Evolutionary conservation across 2,888 invertebrate genomes (phyloP), one percentile per base, ranked within the genome.

Genomic region (Polylopha cassiicola): DNA sequence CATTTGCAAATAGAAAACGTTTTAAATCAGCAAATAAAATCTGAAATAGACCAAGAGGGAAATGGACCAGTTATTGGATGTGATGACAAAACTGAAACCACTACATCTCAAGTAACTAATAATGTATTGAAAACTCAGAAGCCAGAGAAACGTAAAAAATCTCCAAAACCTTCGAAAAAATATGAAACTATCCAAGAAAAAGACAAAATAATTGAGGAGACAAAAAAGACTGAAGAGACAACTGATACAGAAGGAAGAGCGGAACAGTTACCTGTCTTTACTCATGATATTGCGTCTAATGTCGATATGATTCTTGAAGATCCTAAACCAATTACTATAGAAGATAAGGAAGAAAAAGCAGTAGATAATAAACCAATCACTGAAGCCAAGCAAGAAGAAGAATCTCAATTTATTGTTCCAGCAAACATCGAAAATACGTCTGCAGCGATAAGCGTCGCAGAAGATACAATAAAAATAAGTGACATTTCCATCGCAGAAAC

Each of bases 111-210:
- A 18, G 8, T 17, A 13, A 15, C 7, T 11, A 24, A 10, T n/a
- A 30, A 15, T 11, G 3, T 3, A 3, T 34, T 8, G 9, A 38
- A 4, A 24, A 41, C 17, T 18, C 27, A 18, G 26, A 33, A 18
- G 9, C 15, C n/a, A 13, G 26, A n/a, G 24, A 64, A 61, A 39
- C 49, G 55, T 1, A 63, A 58, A 45, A 65, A 57, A 6, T 58
- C 58, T n/a, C 46, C 58, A 2, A 61, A 61, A 43, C 43, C 50
- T 26, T 32, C 49, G 29, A 29, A 14, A 22, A 29, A 9, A 36
- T 26, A 6, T n/a, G 38, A 37, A 14, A 23, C n/a, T 7, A n/a
- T 9, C 24, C 4, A 9, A 10, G 8, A 8, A 18, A n/a, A 10
- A 5, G 30, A 14, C 18, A 34, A 46, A 46, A 11, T n/a, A n/a